phyloP scores from a whole-genome alignment of 2,113 vertebrate genomes.

The Periophthalmodon schlosseri region DNA sequence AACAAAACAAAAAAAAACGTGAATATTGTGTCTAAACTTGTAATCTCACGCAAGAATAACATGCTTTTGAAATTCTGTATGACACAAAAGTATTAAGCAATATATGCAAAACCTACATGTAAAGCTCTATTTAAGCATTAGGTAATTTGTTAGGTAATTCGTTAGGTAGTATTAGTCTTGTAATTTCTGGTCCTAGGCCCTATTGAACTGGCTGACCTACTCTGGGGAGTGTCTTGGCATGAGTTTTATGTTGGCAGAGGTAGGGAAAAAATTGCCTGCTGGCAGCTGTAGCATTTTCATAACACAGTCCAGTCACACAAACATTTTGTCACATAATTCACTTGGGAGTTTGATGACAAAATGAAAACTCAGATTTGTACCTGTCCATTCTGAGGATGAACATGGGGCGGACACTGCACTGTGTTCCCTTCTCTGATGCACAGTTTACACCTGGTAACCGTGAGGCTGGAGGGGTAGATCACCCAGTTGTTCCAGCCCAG shows the following conservation, averaged over 20 bases:
- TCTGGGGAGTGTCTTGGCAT: constrained; percentile 6
- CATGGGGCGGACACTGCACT: constrained; percentile 27
- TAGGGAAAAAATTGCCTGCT: constrained; percentile 14
- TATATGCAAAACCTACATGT: too few species aligned
- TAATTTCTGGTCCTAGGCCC: background rate
- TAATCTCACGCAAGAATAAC: too few species aligned
- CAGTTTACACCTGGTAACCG: constrained; percentile 58
- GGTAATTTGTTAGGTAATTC: background rate
- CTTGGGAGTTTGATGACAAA: background rate
- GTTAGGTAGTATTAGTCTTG: background rate
- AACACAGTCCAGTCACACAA: background rate
- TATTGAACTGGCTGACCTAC: constrained; percentile 3
- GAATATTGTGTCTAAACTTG: too few species aligned
- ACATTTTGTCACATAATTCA: background rate
- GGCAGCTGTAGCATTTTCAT: constrained; percentile 16
- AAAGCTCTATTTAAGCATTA: background rate
- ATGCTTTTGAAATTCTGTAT: too few species aligned
- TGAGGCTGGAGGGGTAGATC: constrained; percentile 71
- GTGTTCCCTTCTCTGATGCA: constrained; percentile 43
- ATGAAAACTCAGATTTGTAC: constrained; percentile 31
- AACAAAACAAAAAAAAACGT: too few species aligned
- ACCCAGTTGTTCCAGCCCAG: constrained; percentile 79
- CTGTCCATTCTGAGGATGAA: constrained; percentile 33
- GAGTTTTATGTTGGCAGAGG: constrained; percentile 21
- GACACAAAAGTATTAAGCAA: too few species aligned